Base-by-base conservation (phyloP, 37 sponge, comb jelly and placozoan species). In the Geodia barretti region DNA sequence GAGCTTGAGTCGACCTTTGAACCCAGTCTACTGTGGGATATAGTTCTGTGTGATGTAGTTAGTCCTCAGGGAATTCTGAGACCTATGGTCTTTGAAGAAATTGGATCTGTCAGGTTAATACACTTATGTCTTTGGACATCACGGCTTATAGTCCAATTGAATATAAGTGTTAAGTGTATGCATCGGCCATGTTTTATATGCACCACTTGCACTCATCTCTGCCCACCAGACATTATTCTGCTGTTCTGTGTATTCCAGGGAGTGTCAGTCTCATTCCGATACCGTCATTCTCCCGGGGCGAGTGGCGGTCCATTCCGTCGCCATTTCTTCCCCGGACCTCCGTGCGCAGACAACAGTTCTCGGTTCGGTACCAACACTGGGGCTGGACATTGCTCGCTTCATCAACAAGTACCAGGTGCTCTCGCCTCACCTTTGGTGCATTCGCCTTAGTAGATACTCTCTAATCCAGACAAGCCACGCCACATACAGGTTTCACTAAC, bases 401-500 rank as follows among this genome's bases (percentile, higher is more conserved):
- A 83, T 92, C 59, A 92, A 92, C 42, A 63, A 68, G 28, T 92
- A 92, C 66, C 92, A 88, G 61, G 89, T 87, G 34, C 17, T 63
- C 23, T 2, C 5, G 0, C 1, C 67, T 32, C 67, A 14, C 67
- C 67, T 20, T 32, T 20, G 32, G 32, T 20, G 32, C 67, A 14
- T 32, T 20, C 67, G 28, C 8, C 64, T 29, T n/a, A n/a, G n/a
- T n/a, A n/a, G n/a, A n/a, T n/a, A n/a, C n/a, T n/a, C n/a, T n/a
- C n/a, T n/a, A n/a, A n/a, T n/a, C n/a, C n/a, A n/a, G n/a, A n/a
- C n/a, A n/a, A n/a, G n/a, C n/a, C n/a, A n/a, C n/a, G n/a, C n/a
- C n/a, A n/a, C n/a, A n/a, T n/a, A n/a, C n/a, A n/a, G n/a, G n/a
- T n/a, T n/a, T n/a, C n/a, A n/a, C n/a, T n/a, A n/a, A n/a, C n/a